phyloP scores from a whole-genome alignment of 2,113 vertebrate genomes.

The Tragelaphus scriptus region DNA sequence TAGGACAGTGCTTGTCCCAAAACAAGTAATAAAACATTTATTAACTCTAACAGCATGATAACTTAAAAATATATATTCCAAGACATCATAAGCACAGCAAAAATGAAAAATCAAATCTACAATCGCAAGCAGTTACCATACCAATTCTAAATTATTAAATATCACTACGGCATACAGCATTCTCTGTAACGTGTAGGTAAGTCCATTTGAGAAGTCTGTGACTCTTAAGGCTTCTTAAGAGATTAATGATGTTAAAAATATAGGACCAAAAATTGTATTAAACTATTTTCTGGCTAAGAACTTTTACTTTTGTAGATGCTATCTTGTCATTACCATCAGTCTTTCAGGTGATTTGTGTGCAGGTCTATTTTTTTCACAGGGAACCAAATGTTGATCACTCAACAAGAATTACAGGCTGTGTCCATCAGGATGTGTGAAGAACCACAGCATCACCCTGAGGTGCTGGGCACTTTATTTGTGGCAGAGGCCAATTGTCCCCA shows the following conservation, averaged over 20 bases:
- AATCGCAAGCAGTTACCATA: neutral
- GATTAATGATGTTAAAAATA: neutral
- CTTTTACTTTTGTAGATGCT: neutral
- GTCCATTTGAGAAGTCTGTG: neutral
- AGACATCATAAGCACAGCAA: neutral
- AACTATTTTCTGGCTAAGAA: neutral
- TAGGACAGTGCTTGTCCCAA: neutral
- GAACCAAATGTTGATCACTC: neutral
- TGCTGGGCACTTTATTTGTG: neutral
- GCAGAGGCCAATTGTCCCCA: neutral
- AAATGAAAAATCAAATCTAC: neutral
- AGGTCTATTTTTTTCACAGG: neutral
- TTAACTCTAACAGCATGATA: neutral
- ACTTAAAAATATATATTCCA: neutral
- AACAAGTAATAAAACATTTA: neutral
- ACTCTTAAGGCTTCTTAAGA: neutral
- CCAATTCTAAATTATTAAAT: neutral
- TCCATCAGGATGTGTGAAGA: neutral
- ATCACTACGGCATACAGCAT: neutral
- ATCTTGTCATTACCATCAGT: neutral
- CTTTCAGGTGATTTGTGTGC: neutral
- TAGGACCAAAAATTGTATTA: neutral
- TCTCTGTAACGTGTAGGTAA: neutral
- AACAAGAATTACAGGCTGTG: neutral
- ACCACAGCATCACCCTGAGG: neutral